Evolutionary conservation across 2,797 vertebrate species (phyloP), one percentile per base, ranked within the genome.

Genomic region (Pogonophryne albipinna): DNA sequence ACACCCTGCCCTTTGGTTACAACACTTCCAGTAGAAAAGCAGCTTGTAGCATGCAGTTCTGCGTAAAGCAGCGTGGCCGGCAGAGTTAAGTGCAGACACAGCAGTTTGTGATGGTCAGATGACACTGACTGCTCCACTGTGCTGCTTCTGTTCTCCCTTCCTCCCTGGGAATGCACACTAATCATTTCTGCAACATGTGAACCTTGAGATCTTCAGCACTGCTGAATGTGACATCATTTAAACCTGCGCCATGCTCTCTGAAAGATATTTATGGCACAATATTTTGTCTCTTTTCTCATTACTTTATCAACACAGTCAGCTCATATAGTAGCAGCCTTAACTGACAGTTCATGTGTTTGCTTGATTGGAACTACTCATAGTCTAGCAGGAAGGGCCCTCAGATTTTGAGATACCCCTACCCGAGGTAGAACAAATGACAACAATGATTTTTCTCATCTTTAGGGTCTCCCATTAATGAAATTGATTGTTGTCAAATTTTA

Each of bases 71-170:
- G 69, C 47, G 10, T 76, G 70, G 68, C 68, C 8, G 38, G 49
- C 41, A 59, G 44, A 76, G 62, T 75, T 66, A 78, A 83, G 64
- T 84, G 87, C 87, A 66, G 82, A 87, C 82, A 44, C 84, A 84
- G 86, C 90, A 79, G 59, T 85, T 85, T 78, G 68, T 42, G 68
- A 61, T 3, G 74, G 87, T 92, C 90, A 89, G 80, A 79, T 92
- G 91, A 92, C 85, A 66, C 52, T 41, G 20, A 61, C 51, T 63
- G 55, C 71, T 78, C 75, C 4, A 49, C 73, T 62, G 0, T 63
- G 69, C 66, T 47, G 64, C 64, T 50, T 76, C 55, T 79, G 51
- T 67, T 64, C 77, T 64, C 69, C n/a, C 45, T 47, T 72, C 49
- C 23, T 60, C 38, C 57, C 71, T 19, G 42, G 62, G 62, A 89